Percentiles rank a stretch among this genome's conserved stretches.
Evolutionary conservation across 2,113 vertebrate species (phyloP).

Genomic region (Dolichallabes microphthalmus): DNA sequence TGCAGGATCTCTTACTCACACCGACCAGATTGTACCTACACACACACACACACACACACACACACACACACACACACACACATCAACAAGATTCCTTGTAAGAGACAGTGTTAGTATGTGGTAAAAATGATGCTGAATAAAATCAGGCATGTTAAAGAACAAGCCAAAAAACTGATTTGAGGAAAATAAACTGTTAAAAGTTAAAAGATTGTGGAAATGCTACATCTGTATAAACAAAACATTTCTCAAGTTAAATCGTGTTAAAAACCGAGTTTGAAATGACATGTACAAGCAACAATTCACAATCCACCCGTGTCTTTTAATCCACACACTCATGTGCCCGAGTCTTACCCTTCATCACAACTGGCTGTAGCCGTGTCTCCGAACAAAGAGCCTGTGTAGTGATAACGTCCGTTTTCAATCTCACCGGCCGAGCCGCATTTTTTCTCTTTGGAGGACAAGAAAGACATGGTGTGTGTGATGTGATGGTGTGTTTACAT

Average conservation of each 20-base stretch:
- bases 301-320: no score
- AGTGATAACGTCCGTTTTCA: conserved; percentile 56
- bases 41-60: background rate
- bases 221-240: background rate
- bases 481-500: background rate
- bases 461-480: background rate
- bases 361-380: conserved; percentile 63
- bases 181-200: background rate
- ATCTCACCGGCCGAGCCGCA: conserved; percentile 72
- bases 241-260: background rate
- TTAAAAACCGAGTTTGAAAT: background rate
- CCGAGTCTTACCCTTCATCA: conserved; percentile 61
- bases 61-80: no score
- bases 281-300: background rate
- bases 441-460: conserved; percentile 44
- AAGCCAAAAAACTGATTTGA: background rate
- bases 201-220: background rate
- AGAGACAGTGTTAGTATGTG: background rate
- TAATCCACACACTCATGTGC: background rate
- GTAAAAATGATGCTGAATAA: background rate
- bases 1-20: conserved; percentile 54
- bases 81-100: background rate
- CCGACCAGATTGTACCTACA: conserved; percentile 64
- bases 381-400: conserved; percentile 66
- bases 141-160: background rate